phyloP scores from a whole-genome alignment of 1,140 invertebrate genomes.

The Liolophura sinensis region DNA sequence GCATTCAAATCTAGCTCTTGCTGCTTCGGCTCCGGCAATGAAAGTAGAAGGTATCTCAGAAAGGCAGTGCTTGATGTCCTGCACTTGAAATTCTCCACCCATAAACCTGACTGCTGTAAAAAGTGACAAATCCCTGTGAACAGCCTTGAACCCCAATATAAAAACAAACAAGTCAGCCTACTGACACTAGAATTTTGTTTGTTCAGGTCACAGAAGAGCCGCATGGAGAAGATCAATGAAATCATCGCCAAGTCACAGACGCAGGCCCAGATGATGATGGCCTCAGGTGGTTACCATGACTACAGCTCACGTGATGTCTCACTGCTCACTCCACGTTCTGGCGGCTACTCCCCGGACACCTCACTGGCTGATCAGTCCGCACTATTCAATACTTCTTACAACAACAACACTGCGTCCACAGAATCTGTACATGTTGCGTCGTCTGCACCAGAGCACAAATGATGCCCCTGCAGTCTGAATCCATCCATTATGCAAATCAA shows the following conservation, averaged over 20 bases:
- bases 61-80: background rate
- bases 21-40: too few species aligned
- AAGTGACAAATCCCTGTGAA: background rate
- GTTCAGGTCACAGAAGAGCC: slow-evolving; percentile 41
- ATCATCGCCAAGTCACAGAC: slow-evolving; percentile 50
- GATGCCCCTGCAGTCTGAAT: too few species aligned
- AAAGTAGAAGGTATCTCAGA: too few species aligned
- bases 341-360: too few species aligned
- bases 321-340: too few species aligned
- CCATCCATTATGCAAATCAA: too few species aligned
- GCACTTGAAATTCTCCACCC: background rate
- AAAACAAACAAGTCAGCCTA: background rate
- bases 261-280: slow-evolving; percentile 45
- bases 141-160: background rate
- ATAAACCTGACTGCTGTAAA: background rate
- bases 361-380: too few species aligned
- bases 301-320: slow-evolving; percentile 11
- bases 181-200: slow-evolving; percentile 7
- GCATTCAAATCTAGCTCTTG: too few species aligned
- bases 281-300: slow-evolving; percentile 33
- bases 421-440: too few species aligned
- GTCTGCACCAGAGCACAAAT: too few species aligned
- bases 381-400: too few species aligned
- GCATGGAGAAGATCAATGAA: slow-evolving; percentile 54
- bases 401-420: too few species aligned